phyloP scores from a whole-genome alignment of 1,140 invertebrate species.

The Galleria mellonella region DNA sequence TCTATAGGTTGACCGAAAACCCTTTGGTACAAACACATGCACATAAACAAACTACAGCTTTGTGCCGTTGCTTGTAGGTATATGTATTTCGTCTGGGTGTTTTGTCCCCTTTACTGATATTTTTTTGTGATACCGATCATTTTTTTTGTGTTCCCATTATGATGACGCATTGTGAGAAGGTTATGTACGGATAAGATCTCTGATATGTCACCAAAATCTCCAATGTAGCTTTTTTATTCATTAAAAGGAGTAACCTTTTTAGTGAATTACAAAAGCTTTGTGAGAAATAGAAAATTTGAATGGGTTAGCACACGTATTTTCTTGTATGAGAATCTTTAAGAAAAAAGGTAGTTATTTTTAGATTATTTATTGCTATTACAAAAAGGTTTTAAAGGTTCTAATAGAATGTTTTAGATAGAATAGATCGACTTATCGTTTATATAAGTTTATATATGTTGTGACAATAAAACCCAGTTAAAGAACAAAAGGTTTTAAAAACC shows the following conservation, averaged over 20 bases:
- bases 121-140: slow-evolving; percentile 65
- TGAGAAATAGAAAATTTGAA: slow-evolving; percentile 20
- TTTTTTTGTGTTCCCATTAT: slow-evolving; percentile 64
- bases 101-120: slow-evolving; percentile 52
- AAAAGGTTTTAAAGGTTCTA: too few relatives aligned
- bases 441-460: too few relatives aligned
- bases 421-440: too few relatives aligned
- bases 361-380: too few relatives aligned
- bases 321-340: too few relatives aligned
- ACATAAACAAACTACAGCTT: slow-evolving; percentile 38
- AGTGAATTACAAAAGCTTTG: slow-evolving; percentile 38
- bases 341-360: too few relatives aligned
- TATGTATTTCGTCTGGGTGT: slow-evolving; percentile 34
- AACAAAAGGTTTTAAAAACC: too few relatives aligned
- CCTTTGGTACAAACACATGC: slow-evolving; percentile 50
- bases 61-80: slow-evolving; percentile 35
- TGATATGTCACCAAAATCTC: slow-evolving; percentile 59
- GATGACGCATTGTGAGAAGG: slow-evolving; percentile 59
- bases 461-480: too few relatives aligned
- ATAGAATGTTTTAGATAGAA: too few relatives aligned
- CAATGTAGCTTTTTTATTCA: slow-evolving; percentile 48
- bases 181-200: slow-evolving; percentile 67
- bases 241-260: slow-evolving; percentile 56
- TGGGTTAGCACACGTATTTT: too few relatives aligned
- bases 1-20: slow-evolving; percentile 41